phyloP scores from a whole-genome alignment of 2,113 vertebrate genomes.

The Corythoichthys haematopterus region DNA sequence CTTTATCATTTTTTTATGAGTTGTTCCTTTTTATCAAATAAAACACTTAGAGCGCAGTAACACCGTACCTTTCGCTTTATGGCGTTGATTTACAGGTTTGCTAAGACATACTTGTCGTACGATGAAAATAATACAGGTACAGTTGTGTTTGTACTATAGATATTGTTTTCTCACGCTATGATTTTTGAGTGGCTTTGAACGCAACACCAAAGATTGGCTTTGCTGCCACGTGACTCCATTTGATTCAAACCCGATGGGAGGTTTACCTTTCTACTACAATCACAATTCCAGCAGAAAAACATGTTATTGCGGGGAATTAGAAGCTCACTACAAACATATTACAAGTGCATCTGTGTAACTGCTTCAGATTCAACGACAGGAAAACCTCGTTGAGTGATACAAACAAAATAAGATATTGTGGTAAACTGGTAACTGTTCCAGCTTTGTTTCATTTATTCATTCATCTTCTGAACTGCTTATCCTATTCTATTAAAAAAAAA shows the following conservation, averaged over 20 bases:
- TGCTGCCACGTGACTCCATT: slow-evolving; percentile 26
- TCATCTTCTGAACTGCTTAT: too few species aligned
- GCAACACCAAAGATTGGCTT: slow-evolving; percentile 21
- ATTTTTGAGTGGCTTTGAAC: slow-evolving; percentile 26
- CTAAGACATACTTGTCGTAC: background rate
- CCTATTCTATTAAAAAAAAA: too few species aligned
- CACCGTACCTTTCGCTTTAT: background rate
- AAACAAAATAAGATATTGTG: background rate
- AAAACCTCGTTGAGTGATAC: background rate
- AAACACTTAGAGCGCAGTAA: background rate
- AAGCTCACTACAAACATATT: background rate
- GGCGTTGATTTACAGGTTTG: background rate
- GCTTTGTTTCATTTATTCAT: too few species aligned
- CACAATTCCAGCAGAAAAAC: background rate
- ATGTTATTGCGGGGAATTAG: background rate
- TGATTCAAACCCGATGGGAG: slow-evolving; percentile 35
- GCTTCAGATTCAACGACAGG: background rate
- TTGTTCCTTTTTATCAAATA: background rate
- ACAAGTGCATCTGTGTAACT: background rate
- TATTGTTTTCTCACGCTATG: too few species aligned
- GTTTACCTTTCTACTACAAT: slow-evolving; percentile 11
- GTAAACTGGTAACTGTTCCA: too few species aligned
- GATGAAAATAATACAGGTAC: too few species aligned
- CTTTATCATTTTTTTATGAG: too few species aligned
- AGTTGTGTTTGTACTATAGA: too few species aligned